Conservation (phyloP, 2,888 invertebrate genomes). For the Autographa pulchrina region DNA sequence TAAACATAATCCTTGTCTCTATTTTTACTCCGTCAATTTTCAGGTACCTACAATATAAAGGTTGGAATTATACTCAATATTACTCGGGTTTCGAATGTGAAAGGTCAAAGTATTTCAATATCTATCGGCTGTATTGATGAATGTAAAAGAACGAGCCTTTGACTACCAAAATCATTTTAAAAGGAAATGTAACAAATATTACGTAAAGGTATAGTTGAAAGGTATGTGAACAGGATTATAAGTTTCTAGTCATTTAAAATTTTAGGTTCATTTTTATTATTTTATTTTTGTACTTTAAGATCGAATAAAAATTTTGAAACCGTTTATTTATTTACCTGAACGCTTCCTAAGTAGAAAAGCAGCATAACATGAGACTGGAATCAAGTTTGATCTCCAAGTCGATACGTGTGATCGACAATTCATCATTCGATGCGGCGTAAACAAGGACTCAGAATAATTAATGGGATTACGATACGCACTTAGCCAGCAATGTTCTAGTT, state of each 20-base stretch:
- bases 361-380: background rate
- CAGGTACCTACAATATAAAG: slow-evolving; percentile 33
- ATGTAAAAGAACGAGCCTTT: slow-evolving; percentile 26
- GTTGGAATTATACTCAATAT: slow-evolving; percentile 33
- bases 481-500: slow-evolving; percentile 22
- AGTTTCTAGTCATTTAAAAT: background rate
- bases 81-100: slow-evolving; percentile 27
- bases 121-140: slow-evolving; percentile 29
- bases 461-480: slow-evolving; percentile 41
- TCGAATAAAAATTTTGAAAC: no score
- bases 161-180: slow-evolving; percentile 15
- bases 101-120: slow-evolving; percentile 36
- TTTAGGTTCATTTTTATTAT: background rate
- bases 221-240: background rate
- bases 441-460: slow-evolving; percentile 42
- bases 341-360: no score
- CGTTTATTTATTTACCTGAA: no score
- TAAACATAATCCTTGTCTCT: slow-evolving; percentile 1
- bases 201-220: slow-evolving; percentile 4
- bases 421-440: slow-evolving; percentile 21
- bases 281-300: no score
- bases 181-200: slow-evolving; percentile 13
- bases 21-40: slow-evolving; percentile 3
- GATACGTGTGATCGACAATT: slow-evolving; percentile 14
- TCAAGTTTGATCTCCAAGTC: slow-evolving; percentile 6